phyloP scores from a whole-genome alignment of 1,140 invertebrate species.

The Drosophila littoralis region DNA sequence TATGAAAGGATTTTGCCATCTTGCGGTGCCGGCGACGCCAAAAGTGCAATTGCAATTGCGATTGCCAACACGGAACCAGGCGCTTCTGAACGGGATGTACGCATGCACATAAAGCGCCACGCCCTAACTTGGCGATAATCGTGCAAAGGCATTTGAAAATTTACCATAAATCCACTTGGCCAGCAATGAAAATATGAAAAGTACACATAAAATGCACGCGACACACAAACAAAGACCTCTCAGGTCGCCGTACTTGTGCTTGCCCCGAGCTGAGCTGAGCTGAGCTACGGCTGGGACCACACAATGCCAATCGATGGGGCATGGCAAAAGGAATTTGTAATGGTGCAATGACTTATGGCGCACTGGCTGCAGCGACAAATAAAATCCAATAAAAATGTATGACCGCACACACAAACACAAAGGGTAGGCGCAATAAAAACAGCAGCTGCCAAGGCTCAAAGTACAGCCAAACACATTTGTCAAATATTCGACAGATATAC shows the following conservation, averaged over 20 bases:
- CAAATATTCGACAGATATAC: conserved; percentile 29
- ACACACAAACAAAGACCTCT: conserved; percentile 47
- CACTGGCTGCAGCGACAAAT: conserved; percentile 69
- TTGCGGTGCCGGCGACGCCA: background rate
- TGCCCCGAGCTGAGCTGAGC: conserved; percentile 18
- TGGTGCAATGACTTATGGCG: conserved; percentile 79
- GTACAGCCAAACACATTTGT: conserved; percentile 29
- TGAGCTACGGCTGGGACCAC: background rate
- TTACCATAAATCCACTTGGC: conserved; percentile 75
- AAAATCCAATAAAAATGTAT: conserved; percentile 74
- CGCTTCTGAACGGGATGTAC: conserved; percentile 13
- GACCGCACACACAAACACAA: conserved; percentile 28
- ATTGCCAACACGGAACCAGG: conserved; percentile 8
- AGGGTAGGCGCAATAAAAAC: conserved; percentile 12
- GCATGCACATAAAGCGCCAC: conserved; percentile 6
- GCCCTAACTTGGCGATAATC: conserved; percentile 17
- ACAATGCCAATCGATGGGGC: conserved; percentile 71
- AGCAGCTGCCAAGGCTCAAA: background rate
- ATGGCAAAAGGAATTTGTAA: conserved; percentile 69
- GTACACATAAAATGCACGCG: conserved; percentile 47
- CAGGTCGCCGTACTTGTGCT: conserved; percentile 6
- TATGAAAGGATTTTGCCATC: conserved; percentile 24
- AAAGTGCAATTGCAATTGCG: conserved; percentile 27
- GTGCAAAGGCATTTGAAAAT: conserved; percentile 53
- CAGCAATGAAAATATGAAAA: conserved; percentile 45